Conservation (phyloP, 37 sponge, comb jelly and placozoan genomes). For the Haliclona indistincta region DNA sequence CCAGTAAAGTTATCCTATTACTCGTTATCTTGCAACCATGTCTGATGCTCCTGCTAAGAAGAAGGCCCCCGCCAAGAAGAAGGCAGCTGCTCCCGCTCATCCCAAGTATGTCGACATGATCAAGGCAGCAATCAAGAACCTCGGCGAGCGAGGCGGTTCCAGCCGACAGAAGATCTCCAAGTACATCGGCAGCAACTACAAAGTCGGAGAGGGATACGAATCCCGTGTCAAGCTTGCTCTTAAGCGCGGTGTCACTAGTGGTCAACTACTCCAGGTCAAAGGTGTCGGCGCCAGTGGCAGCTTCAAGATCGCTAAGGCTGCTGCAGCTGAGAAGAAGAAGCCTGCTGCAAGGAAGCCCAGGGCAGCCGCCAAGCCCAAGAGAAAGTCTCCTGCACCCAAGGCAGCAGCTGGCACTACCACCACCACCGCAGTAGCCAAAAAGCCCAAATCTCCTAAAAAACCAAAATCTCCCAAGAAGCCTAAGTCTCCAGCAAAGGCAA, state of each 20-base stretch:
- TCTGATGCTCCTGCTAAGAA: neutral
- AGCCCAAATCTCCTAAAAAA: neutral
- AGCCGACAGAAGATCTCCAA: constrained; percentile 85
- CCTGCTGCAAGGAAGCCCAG: constrained; percentile 22
- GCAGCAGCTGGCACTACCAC: constrained; percentile 11
- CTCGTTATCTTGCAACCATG: too few relatives aligned
- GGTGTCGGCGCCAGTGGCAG: constrained; percentile 86
- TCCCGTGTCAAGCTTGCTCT: constrained; percentile 76
- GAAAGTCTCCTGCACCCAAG: constrained; percentile 14
- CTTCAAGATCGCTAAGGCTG: constrained; percentile 70
- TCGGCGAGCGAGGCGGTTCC: constrained; percentile 73
- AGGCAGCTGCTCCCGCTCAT: constrained; percentile 60
- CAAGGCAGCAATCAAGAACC: constrained; percentile 54
- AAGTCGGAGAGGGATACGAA: constrained; percentile 51
- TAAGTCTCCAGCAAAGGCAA: constrained; percentile 7
- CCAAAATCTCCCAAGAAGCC: constrained; percentile 7
- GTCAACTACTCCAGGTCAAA: constrained; percentile 72
- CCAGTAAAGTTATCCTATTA: too few relatives aligned
- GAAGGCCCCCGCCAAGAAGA: constrained; percentile 50
- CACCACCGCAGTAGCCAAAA: constrained; percentile 8
- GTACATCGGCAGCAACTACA: constrained; percentile 88
- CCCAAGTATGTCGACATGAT: constrained; percentile 92
- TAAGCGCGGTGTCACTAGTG: constrained; percentile 56
- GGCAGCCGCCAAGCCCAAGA: constrained; percentile 25
- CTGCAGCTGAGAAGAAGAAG: constrained; percentile 23